These are phyloP conservation scores for Peromyscus polionotus DNA, from an alignment of 2,113 vertebrate genomes.

Conservation along the genomic window DNA sequence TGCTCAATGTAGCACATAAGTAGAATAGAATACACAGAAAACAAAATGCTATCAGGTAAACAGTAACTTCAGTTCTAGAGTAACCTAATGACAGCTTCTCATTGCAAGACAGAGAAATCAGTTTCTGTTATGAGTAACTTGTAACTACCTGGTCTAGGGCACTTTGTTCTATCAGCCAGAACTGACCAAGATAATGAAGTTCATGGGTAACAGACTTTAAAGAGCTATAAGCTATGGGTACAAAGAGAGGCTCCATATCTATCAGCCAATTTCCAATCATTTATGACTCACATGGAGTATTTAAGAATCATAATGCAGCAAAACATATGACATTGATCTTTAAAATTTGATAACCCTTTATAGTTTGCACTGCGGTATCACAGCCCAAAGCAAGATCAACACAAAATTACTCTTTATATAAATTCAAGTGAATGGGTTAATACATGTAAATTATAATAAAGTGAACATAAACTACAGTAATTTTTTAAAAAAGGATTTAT, in stretches of 20 bases:
- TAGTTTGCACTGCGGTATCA: not conserved
- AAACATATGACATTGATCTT: not conserved
- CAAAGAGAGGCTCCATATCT: not conserved
- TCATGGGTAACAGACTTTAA: too few species aligned
- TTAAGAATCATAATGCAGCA: not conserved
- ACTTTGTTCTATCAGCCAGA: not conserved
- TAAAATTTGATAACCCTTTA: not conserved
- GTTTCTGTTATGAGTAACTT: not conserved
- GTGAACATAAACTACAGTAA: not conserved
- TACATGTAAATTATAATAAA: not conserved
- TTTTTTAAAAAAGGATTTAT: not conserved
- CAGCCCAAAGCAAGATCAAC: not conserved
- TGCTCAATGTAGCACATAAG: not conserved
- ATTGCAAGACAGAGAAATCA: not conserved
- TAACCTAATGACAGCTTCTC: not conserved
- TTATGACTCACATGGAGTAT: not conserved
- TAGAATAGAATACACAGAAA: not conserved
- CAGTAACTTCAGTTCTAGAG: too few species aligned
- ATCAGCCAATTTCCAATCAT: not conserved
- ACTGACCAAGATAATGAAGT: not conserved
- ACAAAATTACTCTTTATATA: not conserved
- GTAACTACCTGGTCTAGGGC: not conserved
- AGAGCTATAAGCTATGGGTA: not conserved
- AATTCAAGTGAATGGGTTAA: not conserved
- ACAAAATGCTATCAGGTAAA: not conserved